Base-by-base conservation (phyloP, 2,113 vertebrate genomes). In the Lutjanus erythropterus region DNA sequence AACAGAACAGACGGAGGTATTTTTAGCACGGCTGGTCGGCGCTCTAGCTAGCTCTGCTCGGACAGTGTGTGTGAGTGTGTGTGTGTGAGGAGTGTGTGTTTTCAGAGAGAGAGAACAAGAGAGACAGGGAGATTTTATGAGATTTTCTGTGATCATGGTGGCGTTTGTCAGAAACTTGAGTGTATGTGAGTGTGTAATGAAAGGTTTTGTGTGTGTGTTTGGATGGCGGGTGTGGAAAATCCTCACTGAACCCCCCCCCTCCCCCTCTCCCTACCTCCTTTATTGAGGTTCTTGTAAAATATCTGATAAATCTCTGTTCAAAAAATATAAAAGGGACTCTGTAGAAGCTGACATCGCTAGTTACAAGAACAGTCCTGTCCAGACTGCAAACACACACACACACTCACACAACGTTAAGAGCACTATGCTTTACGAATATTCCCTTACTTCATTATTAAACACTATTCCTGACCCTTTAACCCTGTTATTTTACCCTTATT, bases 1-100 rank as follows among this genome's bases (percentile, higher is more conserved):
- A 89, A 97, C 97, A 97, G 96, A 97, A 97, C 97, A 97, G 94
- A 95, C 94, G 94, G 71, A 64, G 72, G 96, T 98, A 98, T 99
- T 98, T 98, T 98, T 98, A 98, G 97, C 95, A 93, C 90, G 88
- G n/a, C n/a, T n/a, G n/a, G 93, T 81, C 60, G 47, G 70, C 62
- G 37, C 35, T 52, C 52, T 86, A 65, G 77, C 75, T 84, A 55
- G 85, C 94, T 94, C 93, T 94, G 94, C 96, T 93, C 94, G 95
- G 75, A 82, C 84, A 64, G 42, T 19, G 84, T 78, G 80, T 77
- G 72, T 76, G 83, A 74, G 50, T 75, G 71, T 71, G 77, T 37
- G 64, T 71, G 78, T 64, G 64, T 12, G 62, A 35, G 68, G 31
- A 19, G 71, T 85, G 77, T 77, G 80, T 49, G 64, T 74, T 21